Base-by-base conservation (phyloP, 2,888 invertebrate genomes). In the Mesorhabditis spiculigera region DNA sequence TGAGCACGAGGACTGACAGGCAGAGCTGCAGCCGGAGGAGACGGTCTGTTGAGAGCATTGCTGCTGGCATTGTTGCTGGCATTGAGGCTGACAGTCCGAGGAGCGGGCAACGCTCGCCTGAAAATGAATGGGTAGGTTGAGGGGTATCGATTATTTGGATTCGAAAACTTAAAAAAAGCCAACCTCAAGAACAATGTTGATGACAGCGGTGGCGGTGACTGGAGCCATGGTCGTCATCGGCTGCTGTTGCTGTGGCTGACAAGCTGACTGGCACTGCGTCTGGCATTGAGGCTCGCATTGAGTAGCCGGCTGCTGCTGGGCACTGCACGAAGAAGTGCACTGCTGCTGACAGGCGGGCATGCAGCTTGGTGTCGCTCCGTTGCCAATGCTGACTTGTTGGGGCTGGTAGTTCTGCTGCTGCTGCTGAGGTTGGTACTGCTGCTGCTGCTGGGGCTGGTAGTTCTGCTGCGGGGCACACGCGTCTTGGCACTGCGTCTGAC, bases 31-130 rank as follows among this genome's bases (percentile, higher is more conserved):
- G 3, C 67, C 65, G 8, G 6, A 16, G 63, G 66, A 43, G 63
- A 63, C 43, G 62, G 50, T 10, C 70, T 66, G 67, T 42, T 63
- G 28, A 43, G 58, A 41, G 70, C 70, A 70, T 67, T 70, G 70
- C 43, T 66, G n/a, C 8, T 50, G 43, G 70, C 70, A 70, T 63
- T 65, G 62, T 16, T 41, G 62, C 67, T 66, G 62, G 70, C 70
- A 70, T n/a, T 70, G 67, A 45, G 45, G 16, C 63, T 28, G 44
- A 41, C 43, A 65, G 13, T 65, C 13, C 5, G 42, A 13, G 43
- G 44, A 43, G 5, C 13, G 13, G 5, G 10, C 10, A 13, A 65
- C 65, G 65, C 42, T 41, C 42, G n/a, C 10, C 44, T 65, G 42
- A 16, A 16, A 13, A 8, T 63, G n/a, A 58, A 3, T 58, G 10